Evolutionary conservation across 2,113 vertebrate genomes (phyloP).

Genomic region (Capricornis sumatraensis): DNA sequence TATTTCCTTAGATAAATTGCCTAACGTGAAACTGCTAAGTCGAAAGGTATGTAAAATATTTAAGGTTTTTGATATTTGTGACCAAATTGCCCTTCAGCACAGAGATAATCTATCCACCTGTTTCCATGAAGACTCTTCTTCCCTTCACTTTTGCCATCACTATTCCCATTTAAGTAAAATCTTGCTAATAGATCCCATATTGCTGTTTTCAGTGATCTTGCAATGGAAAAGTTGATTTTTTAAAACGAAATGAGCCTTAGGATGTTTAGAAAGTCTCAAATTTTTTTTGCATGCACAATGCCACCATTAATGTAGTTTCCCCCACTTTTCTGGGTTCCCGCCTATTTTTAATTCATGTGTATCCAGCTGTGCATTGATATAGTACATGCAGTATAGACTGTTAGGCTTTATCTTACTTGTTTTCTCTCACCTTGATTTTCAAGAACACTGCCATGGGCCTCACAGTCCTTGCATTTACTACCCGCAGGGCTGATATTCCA

Average conservation of each 20-base stretch:
- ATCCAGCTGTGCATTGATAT: background rate
- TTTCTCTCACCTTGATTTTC: background rate
- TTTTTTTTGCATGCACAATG: background rate
- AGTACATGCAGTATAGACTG: background rate
- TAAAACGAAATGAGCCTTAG: background rate
- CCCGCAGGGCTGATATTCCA: background rate
- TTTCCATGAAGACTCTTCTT: background rate
- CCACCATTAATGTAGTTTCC: background rate
- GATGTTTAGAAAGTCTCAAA: background rate
- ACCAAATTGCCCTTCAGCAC: background rate
- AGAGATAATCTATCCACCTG: background rate
- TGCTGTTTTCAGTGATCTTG: background rate
- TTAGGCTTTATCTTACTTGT: background rate
- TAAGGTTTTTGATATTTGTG: background rate
- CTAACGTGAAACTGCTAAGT: background rate
- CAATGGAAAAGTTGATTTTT: background rate
- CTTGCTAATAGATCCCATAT: no score
- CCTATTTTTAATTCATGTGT: background rate
- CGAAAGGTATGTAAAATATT: background rate
- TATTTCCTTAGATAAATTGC: background rate
- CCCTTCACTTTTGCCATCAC: background rate
- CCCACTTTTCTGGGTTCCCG: background rate
- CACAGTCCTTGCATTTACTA: rapidly evolving
- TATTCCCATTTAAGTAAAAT: no score
- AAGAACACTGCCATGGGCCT: background rate